A percentile compares a stretch with the other conserved stretches of the same genome.
Conservation (phyloP, 1,140 invertebrate genomes). For the Branchinecta lynchi region DNA sequence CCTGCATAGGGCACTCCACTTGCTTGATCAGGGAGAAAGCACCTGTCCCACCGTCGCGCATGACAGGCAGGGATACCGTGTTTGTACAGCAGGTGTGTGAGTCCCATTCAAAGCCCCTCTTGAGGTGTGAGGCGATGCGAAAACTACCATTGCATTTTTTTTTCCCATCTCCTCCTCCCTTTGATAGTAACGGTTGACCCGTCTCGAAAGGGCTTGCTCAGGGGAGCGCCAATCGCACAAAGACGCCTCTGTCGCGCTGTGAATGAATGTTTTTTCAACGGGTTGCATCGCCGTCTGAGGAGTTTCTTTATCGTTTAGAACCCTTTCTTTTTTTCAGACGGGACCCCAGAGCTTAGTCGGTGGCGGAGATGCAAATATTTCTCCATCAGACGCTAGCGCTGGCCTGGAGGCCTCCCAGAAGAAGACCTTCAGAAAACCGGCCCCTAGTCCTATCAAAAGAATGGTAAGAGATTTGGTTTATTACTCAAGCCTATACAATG, state of each 20-base stretch:
- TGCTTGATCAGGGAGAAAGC: neutral
- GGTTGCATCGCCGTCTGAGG: too few species aligned
- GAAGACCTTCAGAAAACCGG: conserved; percentile 5
- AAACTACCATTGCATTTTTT: neutral
- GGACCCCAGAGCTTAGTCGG: neutral
- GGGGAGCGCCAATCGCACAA: neutral
- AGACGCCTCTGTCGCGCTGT: too few species aligned
- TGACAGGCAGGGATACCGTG: neutral
- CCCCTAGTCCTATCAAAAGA: conserved; percentile 3
- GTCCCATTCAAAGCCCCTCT: neutral
- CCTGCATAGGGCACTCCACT: neutral
- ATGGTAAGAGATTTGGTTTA: neutral
- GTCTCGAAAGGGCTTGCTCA: neutral
- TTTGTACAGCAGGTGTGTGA: neutral
- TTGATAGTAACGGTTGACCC: too few species aligned
- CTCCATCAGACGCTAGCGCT: neutral
- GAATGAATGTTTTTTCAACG: too few species aligned
- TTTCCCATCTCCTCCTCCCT: neutral
- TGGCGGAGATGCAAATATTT: neutral
- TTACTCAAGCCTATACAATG: too few species aligned
- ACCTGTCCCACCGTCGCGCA: neutral
- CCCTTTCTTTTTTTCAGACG: neutral
- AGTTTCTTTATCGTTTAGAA: neutral
- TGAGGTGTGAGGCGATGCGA: neutral
- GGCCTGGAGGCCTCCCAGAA: neutral